Evolutionary conservation across 2,113 vertebrate genomes (phyloP).

Genomic region (Psittacara wagleri): DNA sequence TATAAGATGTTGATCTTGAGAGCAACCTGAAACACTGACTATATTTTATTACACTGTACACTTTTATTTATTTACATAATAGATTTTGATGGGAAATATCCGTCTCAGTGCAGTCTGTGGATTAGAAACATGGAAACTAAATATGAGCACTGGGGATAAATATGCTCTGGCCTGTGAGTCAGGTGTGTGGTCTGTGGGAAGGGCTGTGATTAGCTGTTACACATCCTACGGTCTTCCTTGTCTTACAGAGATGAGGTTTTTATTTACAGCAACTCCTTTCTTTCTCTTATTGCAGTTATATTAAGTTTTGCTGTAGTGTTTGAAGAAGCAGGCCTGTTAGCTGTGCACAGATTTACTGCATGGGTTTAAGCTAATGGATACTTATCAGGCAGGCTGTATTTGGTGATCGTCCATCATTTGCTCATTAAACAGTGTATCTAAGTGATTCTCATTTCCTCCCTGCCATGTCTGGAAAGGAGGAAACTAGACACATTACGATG

Average conservation of each 20-base stretch:
- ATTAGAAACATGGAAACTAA: slow-evolving; percentile 48
- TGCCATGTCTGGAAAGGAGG: slow-evolving; percentile 68
- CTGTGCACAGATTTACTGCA: slow-evolving; percentile 39
- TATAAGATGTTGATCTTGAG: background rate
- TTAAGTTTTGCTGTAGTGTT: background rate
- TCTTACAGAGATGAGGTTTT: background rate
- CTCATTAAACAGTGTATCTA: slow-evolving; percentile 71
- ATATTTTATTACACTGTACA: background rate
- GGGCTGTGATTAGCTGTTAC: slow-evolving; percentile 30
- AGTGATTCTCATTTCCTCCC: slow-evolving; percentile 68
- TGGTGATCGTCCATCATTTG: slow-evolving; percentile 72
- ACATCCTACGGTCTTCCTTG: background rate
- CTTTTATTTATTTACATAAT: slow-evolving; percentile 43
- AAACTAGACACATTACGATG: slow-evolving; percentile 68
- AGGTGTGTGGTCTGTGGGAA: background rate
- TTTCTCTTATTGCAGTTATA: background rate
- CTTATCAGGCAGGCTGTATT: slow-evolving; percentile 63
- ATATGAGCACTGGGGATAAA: slow-evolving; percentile 50
- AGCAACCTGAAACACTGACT: background rate
- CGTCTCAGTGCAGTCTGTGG: slow-evolving; percentile 32
- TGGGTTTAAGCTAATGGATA: slow-evolving; percentile 67
- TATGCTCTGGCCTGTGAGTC: background rate
- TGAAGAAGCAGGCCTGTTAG: background rate
- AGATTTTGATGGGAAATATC: slow-evolving; percentile 46
- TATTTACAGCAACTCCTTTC: background rate